These are phyloP conservation scores for Drosophila lacertosa DNA, from an alignment of 1,140 invertebrate species.

Conservation along the genomic window DNA sequence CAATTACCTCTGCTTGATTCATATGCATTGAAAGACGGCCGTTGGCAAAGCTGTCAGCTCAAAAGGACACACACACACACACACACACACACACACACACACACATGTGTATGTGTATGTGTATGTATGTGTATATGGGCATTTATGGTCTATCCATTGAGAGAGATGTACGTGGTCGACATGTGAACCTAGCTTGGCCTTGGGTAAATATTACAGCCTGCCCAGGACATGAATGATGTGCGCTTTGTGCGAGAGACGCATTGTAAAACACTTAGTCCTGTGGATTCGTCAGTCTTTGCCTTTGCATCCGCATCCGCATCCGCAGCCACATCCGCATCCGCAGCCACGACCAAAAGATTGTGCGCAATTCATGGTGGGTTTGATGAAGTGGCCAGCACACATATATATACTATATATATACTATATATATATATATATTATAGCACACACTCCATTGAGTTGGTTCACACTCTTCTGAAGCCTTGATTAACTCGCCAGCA, in stretches of 20 bases:
- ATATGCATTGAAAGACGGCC: slow-evolving; percentile 70
- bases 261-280: slow-evolving; percentile 72
- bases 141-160: slow-evolving; percentile 44
- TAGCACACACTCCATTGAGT: slow-evolving; percentile 80
- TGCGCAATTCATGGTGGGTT: slow-evolving; percentile 48
- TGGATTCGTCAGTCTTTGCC: slow-evolving; percentile 1
- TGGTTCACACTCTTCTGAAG: slow-evolving; percentile 72
- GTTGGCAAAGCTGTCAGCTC: slow-evolving; percentile 57
- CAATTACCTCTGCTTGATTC: slow-evolving; percentile 79
- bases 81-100: slow-evolving; percentile 20
- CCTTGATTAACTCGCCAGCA: slow-evolving; percentile 70
- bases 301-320: background rate
- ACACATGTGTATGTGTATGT: slow-evolving; percentile 24
- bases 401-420: no score
- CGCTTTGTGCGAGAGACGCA: slow-evolving; percentile 74
- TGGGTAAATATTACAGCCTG: slow-evolving; percentile 77
- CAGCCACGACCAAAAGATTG: slow-evolving; percentile 33
- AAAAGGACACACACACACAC: slow-evolving; percentile 28
- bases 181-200: slow-evolving; percentile 52
- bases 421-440: no score
- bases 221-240: slow-evolving; percentile 78
- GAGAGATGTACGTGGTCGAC: slow-evolving; percentile 36
- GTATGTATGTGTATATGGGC: slow-evolving; percentile 22
- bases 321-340: slow-evolving; percentile 2
- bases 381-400: slow-evolving; percentile 51